Evolutionary conservation across 2,113 vertebrate genomes (phyloP).

Genomic region (Xiphophorus hellerii): DNA sequence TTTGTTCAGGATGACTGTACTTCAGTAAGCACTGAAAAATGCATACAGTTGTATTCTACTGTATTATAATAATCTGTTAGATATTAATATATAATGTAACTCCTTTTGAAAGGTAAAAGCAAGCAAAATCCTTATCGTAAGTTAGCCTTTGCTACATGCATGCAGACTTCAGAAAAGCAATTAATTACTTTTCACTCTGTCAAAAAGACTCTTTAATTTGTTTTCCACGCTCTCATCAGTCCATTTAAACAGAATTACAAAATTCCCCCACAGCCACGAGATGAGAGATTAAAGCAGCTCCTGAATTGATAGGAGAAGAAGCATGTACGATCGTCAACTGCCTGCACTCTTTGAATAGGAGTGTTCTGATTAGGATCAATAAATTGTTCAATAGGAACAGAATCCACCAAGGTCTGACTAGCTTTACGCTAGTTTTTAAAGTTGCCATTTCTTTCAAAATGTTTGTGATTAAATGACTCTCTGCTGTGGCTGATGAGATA

Average conservation of each 20-base stretch:
- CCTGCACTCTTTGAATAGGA: slow-evolving; percentile 16
- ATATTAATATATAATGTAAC: too few species aligned
- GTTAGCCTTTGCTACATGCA: not conserved
- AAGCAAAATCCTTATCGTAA: not conserved
- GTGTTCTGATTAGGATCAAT: slow-evolving; percentile 64
- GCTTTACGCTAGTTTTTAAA: slow-evolving; percentile 25
- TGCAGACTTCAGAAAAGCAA: not conserved
- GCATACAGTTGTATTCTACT: not conserved
- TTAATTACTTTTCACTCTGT: not conserved
- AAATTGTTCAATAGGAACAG: slow-evolving; percentile 35
- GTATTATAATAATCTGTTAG: not conserved
- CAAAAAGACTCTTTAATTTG: not conserved
- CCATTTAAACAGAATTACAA: slow-evolving; percentile 6
- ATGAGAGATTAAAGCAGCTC: slow-evolving; percentile 21
- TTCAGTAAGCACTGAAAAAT: not conserved
- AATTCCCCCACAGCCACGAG: not conserved
- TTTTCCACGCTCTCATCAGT: not conserved
- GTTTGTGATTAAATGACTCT: slow-evolving; percentile 25
- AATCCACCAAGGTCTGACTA: slow-evolving; percentile 37
- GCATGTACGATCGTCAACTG: slow-evolving; percentile 40
- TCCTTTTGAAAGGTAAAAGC: not conserved
- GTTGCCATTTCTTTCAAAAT: slow-evolving; percentile 22
- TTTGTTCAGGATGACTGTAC: not conserved
- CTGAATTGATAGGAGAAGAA: slow-evolving; percentile 9
- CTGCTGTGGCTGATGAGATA: slow-evolving; percentile 26